phyloP scores from a whole-genome alignment of 2,797 vertebrate species.

The Lagocephalus sceleratus region DNA sequence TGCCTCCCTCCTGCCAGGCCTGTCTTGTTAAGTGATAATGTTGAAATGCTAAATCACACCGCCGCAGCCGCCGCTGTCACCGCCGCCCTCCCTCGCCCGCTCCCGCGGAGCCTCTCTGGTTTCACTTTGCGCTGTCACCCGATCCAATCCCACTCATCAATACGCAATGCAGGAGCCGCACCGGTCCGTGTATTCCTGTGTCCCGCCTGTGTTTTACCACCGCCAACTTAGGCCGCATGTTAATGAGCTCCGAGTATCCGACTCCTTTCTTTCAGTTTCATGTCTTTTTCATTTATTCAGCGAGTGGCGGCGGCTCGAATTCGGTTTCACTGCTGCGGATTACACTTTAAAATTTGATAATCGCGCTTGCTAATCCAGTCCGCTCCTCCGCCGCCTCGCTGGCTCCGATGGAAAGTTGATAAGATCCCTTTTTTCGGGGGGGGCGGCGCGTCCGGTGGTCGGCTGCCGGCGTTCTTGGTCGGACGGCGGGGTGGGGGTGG shows the following conservation, averaged over 20 bases:
- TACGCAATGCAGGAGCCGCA: slow-evolving; percentile 52
- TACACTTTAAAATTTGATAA: no score
- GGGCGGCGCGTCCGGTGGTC: no score
- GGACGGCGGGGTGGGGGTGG: no score
- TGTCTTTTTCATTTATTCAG: slow-evolving; percentile 54
- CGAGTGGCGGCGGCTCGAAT: slow-evolving; percentile 25
- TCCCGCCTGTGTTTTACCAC: slow-evolving; percentile 27
- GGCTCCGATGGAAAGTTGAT: no score
- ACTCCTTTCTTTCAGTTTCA: slow-evolving; percentile 55
- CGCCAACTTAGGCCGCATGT: slow-evolving; percentile 50
- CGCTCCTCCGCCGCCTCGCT: no score
- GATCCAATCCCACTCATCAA: slow-evolving; percentile 57
- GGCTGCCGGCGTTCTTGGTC: no score
- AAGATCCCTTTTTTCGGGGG: no score
- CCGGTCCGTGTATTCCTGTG: slow-evolving; percentile 41
- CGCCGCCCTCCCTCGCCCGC: slow-evolving; percentile 31
- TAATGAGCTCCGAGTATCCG: slow-evolving; percentile 58
- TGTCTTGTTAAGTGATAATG: slow-evolving; percentile 59
- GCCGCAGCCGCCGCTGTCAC: slow-evolving; percentile 30
- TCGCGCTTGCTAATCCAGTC: no score
- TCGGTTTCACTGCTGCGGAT: slow-evolving; percentile 19
- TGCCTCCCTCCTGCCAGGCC: slow-evolving; percentile 26
- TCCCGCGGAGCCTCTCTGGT: slow-evolving; percentile 52
- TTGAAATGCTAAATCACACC: slow-evolving; percentile 67
- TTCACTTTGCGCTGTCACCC: slow-evolving; percentile 58